A percentile compares a stretch with the other conserved stretches of the same genome.
Evolutionary conservation across 2,797 vertebrate genomes (phyloP).

Genomic region (Craterocephalus amniculus): DNA sequence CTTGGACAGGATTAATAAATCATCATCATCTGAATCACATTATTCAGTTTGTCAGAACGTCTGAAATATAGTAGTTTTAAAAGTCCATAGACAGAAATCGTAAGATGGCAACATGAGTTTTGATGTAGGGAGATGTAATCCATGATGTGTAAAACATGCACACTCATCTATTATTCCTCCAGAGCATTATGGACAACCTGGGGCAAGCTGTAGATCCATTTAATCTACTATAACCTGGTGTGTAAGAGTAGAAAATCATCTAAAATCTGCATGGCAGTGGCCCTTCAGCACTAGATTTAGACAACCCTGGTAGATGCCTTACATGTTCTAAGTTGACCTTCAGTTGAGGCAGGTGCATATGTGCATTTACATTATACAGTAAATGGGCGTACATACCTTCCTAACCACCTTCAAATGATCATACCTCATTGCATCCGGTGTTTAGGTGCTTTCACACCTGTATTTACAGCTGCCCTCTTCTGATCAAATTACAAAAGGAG

Average conservation of each 20-base stretch:
- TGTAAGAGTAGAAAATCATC: too few species aligned
- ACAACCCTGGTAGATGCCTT: neutral
- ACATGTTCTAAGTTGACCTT: slow-evolving; percentile 48
- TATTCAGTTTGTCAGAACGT: neutral
- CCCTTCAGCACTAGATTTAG: too few species aligned
- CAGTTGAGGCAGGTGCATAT: slow-evolving; percentile 27
- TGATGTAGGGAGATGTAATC: neutral
- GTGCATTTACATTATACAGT: slow-evolving; percentile 37
- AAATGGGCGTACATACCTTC: slow-evolving; percentile 43
- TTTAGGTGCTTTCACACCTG: slow-evolving; percentile 57
- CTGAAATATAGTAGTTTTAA: neutral
- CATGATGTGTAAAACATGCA: neutral
- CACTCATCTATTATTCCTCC: too few species aligned
- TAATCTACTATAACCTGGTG: too few species aligned
- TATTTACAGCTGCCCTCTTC: slow-evolving; percentile 53
- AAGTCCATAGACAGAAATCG: neutral
- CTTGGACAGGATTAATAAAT: neutral
- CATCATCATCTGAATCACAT: neutral
- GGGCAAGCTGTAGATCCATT: too few species aligned
- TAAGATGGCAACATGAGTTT: neutral
- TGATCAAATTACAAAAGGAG: slow-evolving; percentile 45
- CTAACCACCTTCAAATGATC: slow-evolving; percentile 7
- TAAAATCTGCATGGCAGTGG: too few species aligned
- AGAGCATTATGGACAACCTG: too few species aligned
- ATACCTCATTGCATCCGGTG: slow-evolving; percentile 36